These are phyloP conservation scores for Micromys minutus DNA, from an alignment of 2,113 vertebrate species.

Conservation along the genomic window DNA sequence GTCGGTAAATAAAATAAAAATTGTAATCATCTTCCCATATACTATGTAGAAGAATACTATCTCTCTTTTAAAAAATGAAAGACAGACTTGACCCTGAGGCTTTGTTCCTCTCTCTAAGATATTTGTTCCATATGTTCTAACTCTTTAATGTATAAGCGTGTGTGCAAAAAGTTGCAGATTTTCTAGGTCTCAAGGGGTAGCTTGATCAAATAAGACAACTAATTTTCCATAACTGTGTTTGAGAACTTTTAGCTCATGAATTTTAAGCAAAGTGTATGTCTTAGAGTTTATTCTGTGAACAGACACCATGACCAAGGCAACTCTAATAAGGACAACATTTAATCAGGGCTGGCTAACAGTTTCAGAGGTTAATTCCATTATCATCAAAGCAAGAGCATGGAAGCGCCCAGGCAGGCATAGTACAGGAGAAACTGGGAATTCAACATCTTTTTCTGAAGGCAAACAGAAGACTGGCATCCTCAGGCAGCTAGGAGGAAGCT, in stretches of 20 bases:
- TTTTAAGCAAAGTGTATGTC: neutral
- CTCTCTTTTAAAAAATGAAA: neutral
- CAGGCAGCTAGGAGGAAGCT: too few species aligned
- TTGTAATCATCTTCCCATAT: neutral
- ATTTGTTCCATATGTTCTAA: neutral
- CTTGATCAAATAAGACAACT: constrained; percentile 33
- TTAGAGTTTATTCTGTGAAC: neutral
- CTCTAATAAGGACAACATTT: too few species aligned
- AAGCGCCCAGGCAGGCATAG: too few species aligned
- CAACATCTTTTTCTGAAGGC: too few species aligned
- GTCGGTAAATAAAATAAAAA: neutral
- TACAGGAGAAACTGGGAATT: too few species aligned
- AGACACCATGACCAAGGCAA: too few species aligned
- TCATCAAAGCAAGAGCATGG: too few species aligned
- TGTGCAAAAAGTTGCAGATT: neutral
- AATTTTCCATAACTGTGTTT: neutral
- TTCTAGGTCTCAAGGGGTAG: neutral
- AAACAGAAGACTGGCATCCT: too few species aligned
- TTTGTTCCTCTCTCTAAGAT: neutral
- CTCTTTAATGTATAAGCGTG: neutral
- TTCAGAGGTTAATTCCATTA: too few species aligned
- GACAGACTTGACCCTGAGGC: neutral
- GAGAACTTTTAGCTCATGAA: neutral
- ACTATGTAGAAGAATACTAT: neutral
- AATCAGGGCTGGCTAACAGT: too few species aligned